Conservation (phyloP, 2,888 invertebrate genomes). For the Melieria picta region DNA sequence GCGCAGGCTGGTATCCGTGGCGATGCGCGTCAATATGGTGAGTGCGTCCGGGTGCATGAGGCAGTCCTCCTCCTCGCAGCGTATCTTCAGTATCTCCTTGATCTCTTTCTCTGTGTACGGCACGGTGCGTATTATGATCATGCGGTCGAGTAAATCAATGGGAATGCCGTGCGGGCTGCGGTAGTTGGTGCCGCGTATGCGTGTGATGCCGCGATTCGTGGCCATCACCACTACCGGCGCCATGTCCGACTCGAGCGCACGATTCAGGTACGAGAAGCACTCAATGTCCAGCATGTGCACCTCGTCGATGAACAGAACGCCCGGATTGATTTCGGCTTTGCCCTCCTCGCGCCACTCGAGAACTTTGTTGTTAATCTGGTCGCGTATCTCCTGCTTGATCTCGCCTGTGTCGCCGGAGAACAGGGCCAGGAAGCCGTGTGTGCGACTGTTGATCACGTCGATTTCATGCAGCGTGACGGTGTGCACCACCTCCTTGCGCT, state of each 20-base stretch:
- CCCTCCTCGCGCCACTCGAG: constrained; percentile 99
- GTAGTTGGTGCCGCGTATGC: constrained; percentile 94
- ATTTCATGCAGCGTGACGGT: constrained; percentile 99
- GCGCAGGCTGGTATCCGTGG: constrained; percentile 90
- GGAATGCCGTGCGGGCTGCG: constrained; percentile 97
- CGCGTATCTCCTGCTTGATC: constrained; percentile 96
- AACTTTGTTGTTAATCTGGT: constrained; percentile 97
- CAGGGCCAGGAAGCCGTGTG: constrained; percentile 96
- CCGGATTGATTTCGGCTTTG: constrained; percentile 98
- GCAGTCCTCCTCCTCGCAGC: constrained; percentile 98
- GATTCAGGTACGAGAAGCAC: constrained; percentile 97
- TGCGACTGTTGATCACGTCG: constrained; percentile 98
- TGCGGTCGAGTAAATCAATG: constrained; percentile 92
- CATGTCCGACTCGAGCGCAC: constrained; percentile 96
- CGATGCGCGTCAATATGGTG: constrained; percentile 90
- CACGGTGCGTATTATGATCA: constrained; percentile 92
- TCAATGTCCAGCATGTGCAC: constrained; percentile 99
- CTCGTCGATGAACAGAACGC: constrained; percentile 97
- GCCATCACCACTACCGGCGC: constrained; percentile 99
- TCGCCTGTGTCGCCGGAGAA: constrained; percentile 99
- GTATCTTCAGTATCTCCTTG: constrained; percentile 90
- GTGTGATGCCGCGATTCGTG: constrained; percentile 94
- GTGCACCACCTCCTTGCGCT: constrained; percentile 96
- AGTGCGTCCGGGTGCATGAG: constrained; percentile 92
- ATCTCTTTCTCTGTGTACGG: constrained; percentile 90